Base-by-base conservation (phyloP, 35 echinoderm and acorn worm genomes). In the Amphiura filiformis region DNA sequence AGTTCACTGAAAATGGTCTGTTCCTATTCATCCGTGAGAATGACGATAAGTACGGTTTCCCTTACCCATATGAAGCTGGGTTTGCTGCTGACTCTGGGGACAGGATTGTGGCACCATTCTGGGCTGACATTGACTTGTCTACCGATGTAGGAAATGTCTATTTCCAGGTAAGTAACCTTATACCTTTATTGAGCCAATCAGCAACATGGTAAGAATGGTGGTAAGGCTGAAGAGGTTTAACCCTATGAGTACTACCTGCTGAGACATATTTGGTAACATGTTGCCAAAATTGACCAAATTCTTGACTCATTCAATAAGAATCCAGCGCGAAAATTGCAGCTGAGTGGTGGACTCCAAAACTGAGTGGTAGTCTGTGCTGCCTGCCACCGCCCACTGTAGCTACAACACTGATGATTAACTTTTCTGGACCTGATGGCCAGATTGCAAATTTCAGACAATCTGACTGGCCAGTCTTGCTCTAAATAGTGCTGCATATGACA, bases 1-100 rank as follows among this genome's bases (percentile, higher is more conserved):
- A 97, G 95, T 93, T 97, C 77, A 97, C 85, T 57, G 95, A 93
- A 44, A 97, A 97, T 80, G 95, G 95, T 36, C 38, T 97, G 23
- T 87, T 97, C 13, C 32, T 97, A 30, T 90, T 97, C 35, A 38
- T 88, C 30, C 90, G 82, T 15, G 88, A 97, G 39, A 93, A 97
- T 86, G 95, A 93, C 32, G 83, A 88, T 23, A 97, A 97, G 77
- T 97, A 88, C 41, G 91, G 91, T 30, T 93, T 84, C 57, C 88
- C 95, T 14, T 79, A 97, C 76, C 95, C 95, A 1, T 93, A 82
- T 38, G 49, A 37, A 22, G 85, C 34, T 34, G 95, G 95, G 13
- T 91, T 97, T 47, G 39, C 83, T 31, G 87, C 39, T n/a, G 42
- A 34, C 37, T 57, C 77, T 32, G 77, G 38, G 18, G 75, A 80